These are phyloP conservation scores for Strigamia transsilvanica DNA, from an alignment of 2,888 invertebrate genomes.

Conservation along the genomic window DNA sequence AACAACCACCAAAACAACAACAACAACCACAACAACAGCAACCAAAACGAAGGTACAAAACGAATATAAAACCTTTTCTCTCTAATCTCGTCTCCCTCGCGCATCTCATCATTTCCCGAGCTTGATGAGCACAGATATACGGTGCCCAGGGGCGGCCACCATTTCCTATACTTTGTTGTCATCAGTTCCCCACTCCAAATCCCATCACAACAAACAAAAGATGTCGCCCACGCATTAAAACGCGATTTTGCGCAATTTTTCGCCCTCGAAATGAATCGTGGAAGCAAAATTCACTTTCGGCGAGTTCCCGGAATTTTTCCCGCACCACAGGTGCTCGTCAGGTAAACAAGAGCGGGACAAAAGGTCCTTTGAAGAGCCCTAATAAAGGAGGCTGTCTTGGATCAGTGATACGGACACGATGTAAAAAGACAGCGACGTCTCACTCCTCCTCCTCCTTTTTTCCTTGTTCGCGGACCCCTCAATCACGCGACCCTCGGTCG, in stretches of 20 bases:
- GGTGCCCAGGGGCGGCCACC: not conserved
- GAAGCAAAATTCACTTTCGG: not conserved
- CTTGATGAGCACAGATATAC: not conserved
- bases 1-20: not conserved
- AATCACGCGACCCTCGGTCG: not conserved
- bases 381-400: constrained; percentile 44
- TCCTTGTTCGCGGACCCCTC: constrained; percentile 30
- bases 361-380: constrained; percentile 28
- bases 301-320: constrained; percentile 19
- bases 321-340: constrained; percentile 37
- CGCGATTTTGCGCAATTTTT: no score
- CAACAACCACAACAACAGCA: not conserved
- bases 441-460: constrained; percentile 17
- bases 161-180: constrained; percentile 28
- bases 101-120: not conserved
- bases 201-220: not conserved
- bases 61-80: not conserved
- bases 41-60: not conserved
- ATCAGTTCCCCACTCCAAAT: not conserved
- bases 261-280: no score
- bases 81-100: not conserved
- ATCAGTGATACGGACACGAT: constrained; percentile 44
- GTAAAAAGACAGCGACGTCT: constrained; percentile 27
- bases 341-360: constrained; percentile 44
- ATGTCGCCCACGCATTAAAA: not conserved